phyloP scores from a whole-genome alignment of 2,888 invertebrate species.

The Drosophila birchii region DNA sequence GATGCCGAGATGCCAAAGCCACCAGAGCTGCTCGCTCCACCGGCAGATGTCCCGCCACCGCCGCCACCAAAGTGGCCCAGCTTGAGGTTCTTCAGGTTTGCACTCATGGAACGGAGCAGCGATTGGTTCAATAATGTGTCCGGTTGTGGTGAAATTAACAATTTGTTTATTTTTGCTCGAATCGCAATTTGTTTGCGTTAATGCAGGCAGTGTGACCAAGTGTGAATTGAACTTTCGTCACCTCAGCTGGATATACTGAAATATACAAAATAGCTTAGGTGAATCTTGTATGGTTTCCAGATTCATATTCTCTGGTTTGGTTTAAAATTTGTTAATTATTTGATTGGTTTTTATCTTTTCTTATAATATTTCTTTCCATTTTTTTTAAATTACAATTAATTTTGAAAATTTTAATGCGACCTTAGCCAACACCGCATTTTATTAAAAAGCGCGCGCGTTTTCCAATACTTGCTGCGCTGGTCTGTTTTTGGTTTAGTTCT shows the following conservation, averaged over 20 bases:
- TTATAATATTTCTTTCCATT: too few relatives aligned
- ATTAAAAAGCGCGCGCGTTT: slow-evolving; percentile 7
- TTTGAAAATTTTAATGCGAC: background rate
- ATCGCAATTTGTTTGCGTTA: slow-evolving; percentile 29
- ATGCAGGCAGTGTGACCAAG: slow-evolving; percentile 2
- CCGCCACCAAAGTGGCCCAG: slow-evolving; percentile 61
- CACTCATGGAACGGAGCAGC: slow-evolving; percentile 53
- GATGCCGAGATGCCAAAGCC: slow-evolving; percentile 32
- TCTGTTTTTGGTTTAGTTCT: slow-evolving; percentile 25
- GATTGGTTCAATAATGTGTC: slow-evolving; percentile 19
- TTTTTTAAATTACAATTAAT: background rate
- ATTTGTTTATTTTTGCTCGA: slow-evolving; percentile 14
- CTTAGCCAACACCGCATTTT: background rate
- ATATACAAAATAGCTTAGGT: background rate
- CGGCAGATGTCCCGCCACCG: slow-evolving; percentile 30
- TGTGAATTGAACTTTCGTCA: too few relatives aligned
- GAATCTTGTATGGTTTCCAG: background rate
- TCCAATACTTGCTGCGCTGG: slow-evolving; percentile 9
- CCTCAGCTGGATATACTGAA: too few relatives aligned
- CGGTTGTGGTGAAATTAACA: slow-evolving; percentile 34
- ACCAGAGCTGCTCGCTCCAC: slow-evolving; percentile 11
- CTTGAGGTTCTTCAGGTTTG: slow-evolving; percentile 65
- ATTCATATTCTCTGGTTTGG: background rate
- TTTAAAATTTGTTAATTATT: background rate
- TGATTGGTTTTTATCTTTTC: too few relatives aligned